phyloP scores from a whole-genome alignment of 2,888 invertebrate species.

The Keiferia lycopersicella region DNA sequence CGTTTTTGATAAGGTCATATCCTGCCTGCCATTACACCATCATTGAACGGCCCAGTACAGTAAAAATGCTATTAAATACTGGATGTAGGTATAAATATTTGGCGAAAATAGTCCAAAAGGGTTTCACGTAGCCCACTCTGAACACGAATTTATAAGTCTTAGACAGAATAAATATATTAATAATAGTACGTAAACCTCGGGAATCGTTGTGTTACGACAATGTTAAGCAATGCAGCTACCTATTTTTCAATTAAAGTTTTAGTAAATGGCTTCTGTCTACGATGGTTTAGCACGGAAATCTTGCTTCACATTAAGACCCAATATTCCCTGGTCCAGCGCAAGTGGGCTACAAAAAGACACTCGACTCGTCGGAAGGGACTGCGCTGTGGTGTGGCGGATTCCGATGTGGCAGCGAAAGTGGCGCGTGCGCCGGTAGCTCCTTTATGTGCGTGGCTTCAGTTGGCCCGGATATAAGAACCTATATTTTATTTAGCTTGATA shows the following conservation, averaged over 20 bases:
- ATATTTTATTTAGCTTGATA: not conserved
- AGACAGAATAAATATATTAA: no score
- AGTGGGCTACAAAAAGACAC: not conserved
- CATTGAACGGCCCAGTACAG: not conserved
- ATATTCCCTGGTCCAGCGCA: not conserved
- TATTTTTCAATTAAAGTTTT: no score
- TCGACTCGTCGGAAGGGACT: conserved; percentile 8
- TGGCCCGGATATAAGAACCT: not conserved
- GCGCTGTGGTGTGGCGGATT: conserved; percentile 10
- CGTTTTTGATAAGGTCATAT: conserved; percentile 8
- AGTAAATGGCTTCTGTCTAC: no score
- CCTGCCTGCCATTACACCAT: conserved; percentile 7
- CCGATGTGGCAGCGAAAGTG: conserved; percentile 19
- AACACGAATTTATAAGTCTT: no score
- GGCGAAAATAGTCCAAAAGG: not conserved
- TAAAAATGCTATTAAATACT: not conserved
- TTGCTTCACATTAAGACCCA: not conserved
- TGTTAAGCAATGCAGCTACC: no score
- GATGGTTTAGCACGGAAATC: no score
- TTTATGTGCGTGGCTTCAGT: not conserved
- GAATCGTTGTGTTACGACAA: no score
- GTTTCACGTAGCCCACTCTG: no score
- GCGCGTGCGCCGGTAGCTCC: conserved; percentile 12
- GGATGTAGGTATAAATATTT: not conserved
- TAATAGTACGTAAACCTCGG: no score